Evolutionary conservation across 2,888 invertebrate species (phyloP).

Genomic region (Xanthia togata): DNA sequence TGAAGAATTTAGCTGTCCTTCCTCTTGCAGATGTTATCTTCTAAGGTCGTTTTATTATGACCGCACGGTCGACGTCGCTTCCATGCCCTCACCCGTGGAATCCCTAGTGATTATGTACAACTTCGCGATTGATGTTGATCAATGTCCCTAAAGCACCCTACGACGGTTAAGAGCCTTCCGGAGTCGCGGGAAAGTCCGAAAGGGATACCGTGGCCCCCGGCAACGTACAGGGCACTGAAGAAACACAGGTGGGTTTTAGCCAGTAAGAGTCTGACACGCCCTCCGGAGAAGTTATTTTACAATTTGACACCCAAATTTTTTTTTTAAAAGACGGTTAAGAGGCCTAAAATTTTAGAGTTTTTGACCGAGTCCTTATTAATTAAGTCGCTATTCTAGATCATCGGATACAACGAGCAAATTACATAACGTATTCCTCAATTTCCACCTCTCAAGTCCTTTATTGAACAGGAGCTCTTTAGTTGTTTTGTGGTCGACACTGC

Average conservation of each 20-base stretch:
- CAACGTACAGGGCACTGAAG: no score
- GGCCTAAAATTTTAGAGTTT: background rate
- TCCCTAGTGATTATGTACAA: background rate
- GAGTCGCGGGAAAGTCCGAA: no score
- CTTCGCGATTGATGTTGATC: background rate
- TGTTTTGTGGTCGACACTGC: no score
- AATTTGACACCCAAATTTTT: no score
- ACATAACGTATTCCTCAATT: background rate
- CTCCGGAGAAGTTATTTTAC: no score
- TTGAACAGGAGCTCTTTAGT: background rate
- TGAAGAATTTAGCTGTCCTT: background rate
- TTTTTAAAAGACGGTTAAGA: background rate
- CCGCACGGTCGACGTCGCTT: background rate
- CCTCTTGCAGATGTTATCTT: background rate
- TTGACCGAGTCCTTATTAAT: no score
- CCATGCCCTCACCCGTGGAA: background rate
- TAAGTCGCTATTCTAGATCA: background rate
- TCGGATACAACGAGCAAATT: background rate
- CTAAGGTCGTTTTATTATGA: background rate
- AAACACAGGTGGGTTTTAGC: no score
- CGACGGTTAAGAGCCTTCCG: background rate
- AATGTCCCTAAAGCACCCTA: background rate
- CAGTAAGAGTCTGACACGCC: no score
- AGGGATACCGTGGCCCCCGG: no score
- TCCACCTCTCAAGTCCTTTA: background rate